Percentiles rank a stretch among this genome's conserved stretches.
Conservation (phyloP, 1,140 invertebrate genomes). For the Holotrichia oblita region DNA sequence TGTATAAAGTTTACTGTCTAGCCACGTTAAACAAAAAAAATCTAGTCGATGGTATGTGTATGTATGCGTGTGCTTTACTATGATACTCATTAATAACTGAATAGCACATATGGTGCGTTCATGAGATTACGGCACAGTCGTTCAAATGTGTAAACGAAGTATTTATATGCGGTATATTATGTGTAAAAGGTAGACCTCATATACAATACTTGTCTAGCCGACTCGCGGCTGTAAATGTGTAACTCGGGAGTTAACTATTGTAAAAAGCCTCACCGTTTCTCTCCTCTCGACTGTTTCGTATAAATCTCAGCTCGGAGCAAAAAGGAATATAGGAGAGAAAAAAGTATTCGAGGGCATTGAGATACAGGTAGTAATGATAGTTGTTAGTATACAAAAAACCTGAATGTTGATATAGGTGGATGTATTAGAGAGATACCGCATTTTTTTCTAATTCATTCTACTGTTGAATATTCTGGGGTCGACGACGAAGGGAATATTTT, state of each 20-base stretch:
- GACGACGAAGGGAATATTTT: no score
- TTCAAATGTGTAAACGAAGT: neutral
- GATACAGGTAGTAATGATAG: neutral
- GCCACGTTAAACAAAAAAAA: no score
- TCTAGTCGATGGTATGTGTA: no score
- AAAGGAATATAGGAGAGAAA: neutral
- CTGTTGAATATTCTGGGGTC: neutral
- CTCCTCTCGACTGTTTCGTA: neutral
- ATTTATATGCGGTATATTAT: no score
- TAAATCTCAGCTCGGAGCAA: neutral
- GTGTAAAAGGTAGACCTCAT: neutral
- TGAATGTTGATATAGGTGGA: neutral
- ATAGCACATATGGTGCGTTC: constrained; percentile 1
- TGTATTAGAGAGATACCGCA: neutral
- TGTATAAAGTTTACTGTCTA: no score
- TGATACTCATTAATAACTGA: constrained; percentile 12
- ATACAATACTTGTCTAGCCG: neutral
- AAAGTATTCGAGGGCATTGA: neutral
- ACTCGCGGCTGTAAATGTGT: neutral
- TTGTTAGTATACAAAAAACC: neutral
- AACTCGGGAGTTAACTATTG: constrained; percentile 7
- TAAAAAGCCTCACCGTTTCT: neutral
- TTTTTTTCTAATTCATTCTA: neutral
- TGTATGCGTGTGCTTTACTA: neutral
- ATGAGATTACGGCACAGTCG: neutral